These are phyloP conservation scores for Caretta caretta DNA, from an alignment of 2,113 vertebrate genomes.

Conservation along the genomic window DNA sequence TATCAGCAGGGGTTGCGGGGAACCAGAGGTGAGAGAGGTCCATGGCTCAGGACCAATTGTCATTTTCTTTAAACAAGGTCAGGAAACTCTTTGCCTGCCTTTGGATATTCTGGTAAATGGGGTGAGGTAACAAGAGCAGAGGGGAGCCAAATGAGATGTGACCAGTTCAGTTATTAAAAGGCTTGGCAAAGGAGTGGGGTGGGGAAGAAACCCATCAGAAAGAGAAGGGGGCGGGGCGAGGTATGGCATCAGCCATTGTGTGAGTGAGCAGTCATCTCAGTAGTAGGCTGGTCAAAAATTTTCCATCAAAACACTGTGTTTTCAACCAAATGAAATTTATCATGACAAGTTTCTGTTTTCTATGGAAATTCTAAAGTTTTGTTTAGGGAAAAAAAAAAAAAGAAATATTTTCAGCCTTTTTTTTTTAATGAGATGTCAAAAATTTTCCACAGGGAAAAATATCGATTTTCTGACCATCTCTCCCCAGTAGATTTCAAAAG, in stretches of 20 bases:
- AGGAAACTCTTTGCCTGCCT: conserved; percentile 44
- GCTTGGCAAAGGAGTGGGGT: accelerated
- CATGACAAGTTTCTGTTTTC: neutral
- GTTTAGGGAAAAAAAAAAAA: neutral
- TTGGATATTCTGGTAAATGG: neutral
- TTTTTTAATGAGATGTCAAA: neutral
- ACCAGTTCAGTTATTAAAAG: accelerated
- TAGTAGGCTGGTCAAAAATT: neutral
- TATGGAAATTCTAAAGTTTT: neutral
- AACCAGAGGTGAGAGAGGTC: conserved; percentile 61
- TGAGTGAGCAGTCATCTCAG: neutral
- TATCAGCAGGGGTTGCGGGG: conserved; percentile 14
- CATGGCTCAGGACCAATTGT: neutral
- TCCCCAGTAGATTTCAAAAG: neutral
- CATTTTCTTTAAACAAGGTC: neutral
- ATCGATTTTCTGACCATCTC: neutral
- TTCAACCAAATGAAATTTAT: neutral
- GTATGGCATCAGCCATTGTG: neutral
- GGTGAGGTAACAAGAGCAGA: neutral
- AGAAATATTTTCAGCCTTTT: neutral
- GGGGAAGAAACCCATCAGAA: neutral
- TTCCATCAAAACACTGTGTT: neutral
- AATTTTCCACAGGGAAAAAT: neutral
- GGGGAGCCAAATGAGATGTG: neutral
- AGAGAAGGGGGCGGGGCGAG: accelerated